phyloP scores from a whole-genome alignment of 2,797 vertebrate species.

The Paratrypauchen microcephalus region DNA sequence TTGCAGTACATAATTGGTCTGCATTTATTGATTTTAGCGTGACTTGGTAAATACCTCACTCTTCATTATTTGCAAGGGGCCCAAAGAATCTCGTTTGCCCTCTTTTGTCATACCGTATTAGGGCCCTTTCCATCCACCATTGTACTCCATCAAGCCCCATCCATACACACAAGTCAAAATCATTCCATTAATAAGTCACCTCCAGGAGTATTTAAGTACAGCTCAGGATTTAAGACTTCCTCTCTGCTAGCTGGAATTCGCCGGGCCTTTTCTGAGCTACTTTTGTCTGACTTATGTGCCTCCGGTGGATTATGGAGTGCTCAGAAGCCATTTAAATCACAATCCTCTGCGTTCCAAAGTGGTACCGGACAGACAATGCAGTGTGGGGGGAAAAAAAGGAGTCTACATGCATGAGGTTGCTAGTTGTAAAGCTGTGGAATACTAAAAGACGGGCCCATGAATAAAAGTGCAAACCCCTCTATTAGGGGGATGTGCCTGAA shows the following conservation, averaged over 20 bases:
- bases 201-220: conserved; percentile 62
- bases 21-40: too few species aligned
- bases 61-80: too few species aligned
- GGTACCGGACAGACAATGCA: conserved; percentile 64
- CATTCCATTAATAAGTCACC: conserved; percentile 72
- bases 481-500: conserved; percentile 80
- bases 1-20: too few species aligned
- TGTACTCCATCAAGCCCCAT: conserved; percentile 49
- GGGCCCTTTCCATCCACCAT: conserved; percentile 52
- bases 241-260: conserved; percentile 66
- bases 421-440: conserved; percentile 73
- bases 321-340: conserved; percentile 76
- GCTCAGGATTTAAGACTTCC: conserved; percentile 74
- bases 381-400: conserved; percentile 39
- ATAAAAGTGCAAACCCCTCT: conserved; percentile 79
- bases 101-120: conserved; percentile 49
- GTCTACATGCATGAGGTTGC: conserved; percentile 54
- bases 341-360: conserved; percentile 62
- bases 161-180: conserved; percentile 64
- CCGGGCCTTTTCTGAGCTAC: conserved; percentile 64
- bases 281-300: conserved; percentile 76
- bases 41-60: too few species aligned
- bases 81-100: conserved; percentile 43
- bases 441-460: conserved; percentile 70
- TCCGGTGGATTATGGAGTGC: conserved; percentile 70